Evolutionary conservation across 1,140 invertebrate genomes (phyloP).

Genomic region (Camponotus pennsylvanicus): DNA sequence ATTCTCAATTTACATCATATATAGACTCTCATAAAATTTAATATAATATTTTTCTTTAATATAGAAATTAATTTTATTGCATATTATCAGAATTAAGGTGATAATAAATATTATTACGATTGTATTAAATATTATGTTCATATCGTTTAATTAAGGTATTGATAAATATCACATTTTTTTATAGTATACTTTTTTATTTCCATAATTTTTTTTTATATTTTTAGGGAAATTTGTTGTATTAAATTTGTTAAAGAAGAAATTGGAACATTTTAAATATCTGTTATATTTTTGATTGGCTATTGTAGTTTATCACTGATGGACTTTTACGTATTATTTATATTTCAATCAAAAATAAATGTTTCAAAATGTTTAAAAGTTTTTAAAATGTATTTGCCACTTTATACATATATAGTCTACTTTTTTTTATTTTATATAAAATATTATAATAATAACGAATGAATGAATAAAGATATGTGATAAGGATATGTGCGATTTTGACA

Average conservation of each 20-base stretch:
- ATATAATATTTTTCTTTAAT: not conserved
- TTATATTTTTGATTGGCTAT: not conserved
- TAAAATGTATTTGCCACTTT: not conserved
- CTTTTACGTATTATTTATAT: not conserved
- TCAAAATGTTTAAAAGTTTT: not conserved
- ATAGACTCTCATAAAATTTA: not conserved
- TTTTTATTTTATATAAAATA: not conserved
- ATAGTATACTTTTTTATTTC: not conserved
- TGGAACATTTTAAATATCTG: not conserved
- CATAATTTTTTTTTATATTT: not conserved
- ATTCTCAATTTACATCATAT: not conserved
- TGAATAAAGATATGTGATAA: not conserved
- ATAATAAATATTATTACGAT: constrained; percentile 6
- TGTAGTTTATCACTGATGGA: not conserved
- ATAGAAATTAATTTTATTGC: not conserved
- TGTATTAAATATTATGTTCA: not conserved
- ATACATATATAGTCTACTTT: not conserved
- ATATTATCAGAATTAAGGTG: not conserved
- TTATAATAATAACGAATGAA: not conserved
- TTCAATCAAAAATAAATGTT: not conserved
- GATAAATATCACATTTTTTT: not conserved
- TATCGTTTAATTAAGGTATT: not conserved
- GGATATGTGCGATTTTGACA: not conserved
- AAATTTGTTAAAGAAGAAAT: not conserved
- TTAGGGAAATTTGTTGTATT: not conserved